Evolutionary conservation across 2,797 vertebrate species (phyloP).

Genomic region (Cuniculus paca): DNA sequence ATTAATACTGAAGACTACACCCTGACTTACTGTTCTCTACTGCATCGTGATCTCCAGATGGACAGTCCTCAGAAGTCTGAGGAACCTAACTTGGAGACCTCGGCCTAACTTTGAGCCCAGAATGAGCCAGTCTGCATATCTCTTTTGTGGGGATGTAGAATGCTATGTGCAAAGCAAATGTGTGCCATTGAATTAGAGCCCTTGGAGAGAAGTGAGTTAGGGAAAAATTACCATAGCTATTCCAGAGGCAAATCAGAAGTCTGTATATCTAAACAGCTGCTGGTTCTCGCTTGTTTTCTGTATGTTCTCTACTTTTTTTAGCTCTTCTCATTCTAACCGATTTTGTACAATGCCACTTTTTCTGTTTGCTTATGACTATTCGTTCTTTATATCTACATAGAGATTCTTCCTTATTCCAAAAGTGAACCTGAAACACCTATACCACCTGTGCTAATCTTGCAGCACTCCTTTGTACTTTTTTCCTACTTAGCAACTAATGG

Average conservation of each 20-base stretch:
- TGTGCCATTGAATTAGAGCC: neutral
- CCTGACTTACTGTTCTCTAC: neutral
- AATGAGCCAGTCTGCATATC: neutral
- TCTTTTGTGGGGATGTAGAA: neutral
- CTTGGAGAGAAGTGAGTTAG: neutral
- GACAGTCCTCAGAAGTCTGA: neutral
- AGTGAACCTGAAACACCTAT: neutral
- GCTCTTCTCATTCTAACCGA: neutral
- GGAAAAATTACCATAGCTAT: neutral
- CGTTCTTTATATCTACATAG: neutral
- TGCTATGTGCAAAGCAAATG: neutral
- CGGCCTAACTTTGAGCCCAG: neutral
- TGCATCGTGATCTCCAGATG: neutral
- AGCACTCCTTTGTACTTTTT: neutral
- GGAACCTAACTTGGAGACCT: neutral
- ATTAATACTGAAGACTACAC: neutral
- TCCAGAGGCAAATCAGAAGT: neutral
- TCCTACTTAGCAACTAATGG: slow-evolving; percentile 8
- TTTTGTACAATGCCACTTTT: neutral
- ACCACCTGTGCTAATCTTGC: neutral
- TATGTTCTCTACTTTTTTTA: neutral
- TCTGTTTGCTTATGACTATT: neutral
- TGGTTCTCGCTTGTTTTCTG: neutral
- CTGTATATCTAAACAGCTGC: neutral
- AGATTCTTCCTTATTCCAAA: neutral